Evolutionary conservation across 2,797 vertebrate species (phyloP).

Genomic region (Anabas testudineus): DNA sequence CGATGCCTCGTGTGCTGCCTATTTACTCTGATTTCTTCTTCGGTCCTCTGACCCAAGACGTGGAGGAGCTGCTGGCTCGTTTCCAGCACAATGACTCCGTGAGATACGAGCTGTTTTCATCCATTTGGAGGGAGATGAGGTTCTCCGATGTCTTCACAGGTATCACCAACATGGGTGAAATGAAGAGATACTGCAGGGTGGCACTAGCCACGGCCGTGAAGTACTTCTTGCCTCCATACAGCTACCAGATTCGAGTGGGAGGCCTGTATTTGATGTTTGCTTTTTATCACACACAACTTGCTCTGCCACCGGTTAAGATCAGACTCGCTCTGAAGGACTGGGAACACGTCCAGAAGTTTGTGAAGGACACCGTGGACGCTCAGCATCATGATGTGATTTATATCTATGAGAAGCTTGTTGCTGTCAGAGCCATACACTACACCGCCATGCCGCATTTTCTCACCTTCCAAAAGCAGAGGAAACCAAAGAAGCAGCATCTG

Average conservation of each 20-base stretch:
- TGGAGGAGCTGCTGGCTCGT: slow-evolving; percentile 71
- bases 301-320: slow-evolving; percentile 38
- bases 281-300: slow-evolving; percentile 67
- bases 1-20: slow-evolving; percentile 41
- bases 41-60: slow-evolving; percentile 67
- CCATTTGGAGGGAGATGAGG: slow-evolving; percentile 71
- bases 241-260: slow-evolving; percentile 75
- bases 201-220: slow-evolving; percentile 65
- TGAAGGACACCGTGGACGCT: slow-evolving; percentile 36
- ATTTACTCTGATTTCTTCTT: slow-evolving; percentile 39
- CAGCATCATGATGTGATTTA: slow-evolving; percentile 71
- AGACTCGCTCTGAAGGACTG: slow-evolving; percentile 70
- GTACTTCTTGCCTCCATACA: slow-evolving; percentile 76
- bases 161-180: slow-evolving; percentile 7
- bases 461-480: slow-evolving; percentile 60
- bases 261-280: slow-evolving; percentile 74
- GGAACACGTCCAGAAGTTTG: slow-evolving; percentile 55
- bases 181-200: slow-evolving; percentile 60
- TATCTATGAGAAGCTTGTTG: slow-evolving; percentile 58
- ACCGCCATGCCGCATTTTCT: slow-evolving; percentile 72
- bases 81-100: slow-evolving; percentile 69
- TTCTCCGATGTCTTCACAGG: slow-evolving; percentile 65
- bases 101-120: slow-evolving; percentile 62
- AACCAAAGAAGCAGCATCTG: slow-evolving; percentile 15
- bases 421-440: slow-evolving; percentile 59